Conservation (phyloP, 2,113 vertebrate genomes). For the Plecotus auritus region DNA sequence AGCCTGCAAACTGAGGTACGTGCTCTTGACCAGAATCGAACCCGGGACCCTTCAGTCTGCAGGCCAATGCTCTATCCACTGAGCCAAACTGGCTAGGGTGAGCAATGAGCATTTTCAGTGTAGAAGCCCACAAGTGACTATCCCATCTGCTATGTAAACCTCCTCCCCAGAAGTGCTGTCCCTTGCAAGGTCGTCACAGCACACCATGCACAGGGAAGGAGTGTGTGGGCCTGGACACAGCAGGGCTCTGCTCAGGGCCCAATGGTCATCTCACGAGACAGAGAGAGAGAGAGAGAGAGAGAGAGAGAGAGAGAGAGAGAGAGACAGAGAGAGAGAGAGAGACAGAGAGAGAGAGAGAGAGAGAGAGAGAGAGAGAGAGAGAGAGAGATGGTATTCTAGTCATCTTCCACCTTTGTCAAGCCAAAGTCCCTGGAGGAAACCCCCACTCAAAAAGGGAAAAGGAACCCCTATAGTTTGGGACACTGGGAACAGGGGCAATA, state of each 20-base stretch:
- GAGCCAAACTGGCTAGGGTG: too few species aligned
- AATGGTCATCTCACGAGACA: neutral
- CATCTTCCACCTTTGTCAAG: neutral
- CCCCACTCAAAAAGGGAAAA: neutral
- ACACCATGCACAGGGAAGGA: neutral
- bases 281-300: neutral
- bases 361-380: neutral
- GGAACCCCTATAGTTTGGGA: rapidly evolving
- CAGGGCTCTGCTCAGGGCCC: neutral
- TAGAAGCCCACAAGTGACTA: neutral
- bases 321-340: neutral
- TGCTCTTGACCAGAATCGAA: too few species aligned
- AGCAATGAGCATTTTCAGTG: neutral
- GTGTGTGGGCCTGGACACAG: rapidly evolving
- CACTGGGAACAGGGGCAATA: neutral
- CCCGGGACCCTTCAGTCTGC: too few species aligned
- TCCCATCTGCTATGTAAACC: neutral
- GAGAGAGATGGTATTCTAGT: neutral
- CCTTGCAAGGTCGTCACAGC: neutral
- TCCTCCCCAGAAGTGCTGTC: neutral
- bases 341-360: too few species aligned
- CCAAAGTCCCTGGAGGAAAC: neutral
- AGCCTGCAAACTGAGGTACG: too few species aligned
- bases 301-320: neutral
- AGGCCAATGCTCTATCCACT: too few species aligned